Base-by-base conservation (phyloP, 1,140 invertebrate species). In the Luehdorfia chinensis region DNA sequence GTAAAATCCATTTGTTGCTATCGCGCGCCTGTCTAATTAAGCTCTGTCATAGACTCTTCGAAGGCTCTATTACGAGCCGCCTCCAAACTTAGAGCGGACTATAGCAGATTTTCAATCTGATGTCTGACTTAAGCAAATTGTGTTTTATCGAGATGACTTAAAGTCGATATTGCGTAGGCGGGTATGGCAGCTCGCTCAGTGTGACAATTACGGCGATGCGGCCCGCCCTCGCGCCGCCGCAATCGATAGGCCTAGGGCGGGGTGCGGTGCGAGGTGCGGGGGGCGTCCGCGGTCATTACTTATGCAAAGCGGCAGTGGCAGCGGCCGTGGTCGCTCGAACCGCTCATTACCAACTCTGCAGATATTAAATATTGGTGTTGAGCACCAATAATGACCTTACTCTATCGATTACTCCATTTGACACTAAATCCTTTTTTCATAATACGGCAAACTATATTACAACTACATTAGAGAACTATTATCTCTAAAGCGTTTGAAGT, bases 21-120 rank as follows among this genome's bases (percentile, higher is more conserved):
- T 77, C 66, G 66, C 66, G 67, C 77, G 83, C 69, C 78, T 84
- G 83, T 86, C 83, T 86, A 80, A 86, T 86, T 86, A 86, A 76
- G 77, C 77, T 80, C 75, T 84, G 83, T 84, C 79, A 86, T 86
- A 85, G 81, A 78, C 78, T 86, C 72, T 81, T 78, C 83, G 79
- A 79, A 84, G 81, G 75, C 78, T 86, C 83, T 83, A 81, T 86
- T 86, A 86, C 79, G 75, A 77, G 72, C 69, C 57, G 75, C 66
- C 66, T 78, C 79, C 77, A 71, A 84, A 85, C 75, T 85, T 84
- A 75, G 73, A 76, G 67, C 70, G 67, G 70, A 75, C 80, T 75
- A 75, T 76, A 83, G 75, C 81, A 69, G 72, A 81, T 81, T 85
- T 72, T 78, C 76, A 72, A 75, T 68, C 60, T 60, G 49, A 49